Evolutionary conservation across 2,113 vertebrate species (phyloP).

Genomic region (Erythrocebus patas): DNA sequence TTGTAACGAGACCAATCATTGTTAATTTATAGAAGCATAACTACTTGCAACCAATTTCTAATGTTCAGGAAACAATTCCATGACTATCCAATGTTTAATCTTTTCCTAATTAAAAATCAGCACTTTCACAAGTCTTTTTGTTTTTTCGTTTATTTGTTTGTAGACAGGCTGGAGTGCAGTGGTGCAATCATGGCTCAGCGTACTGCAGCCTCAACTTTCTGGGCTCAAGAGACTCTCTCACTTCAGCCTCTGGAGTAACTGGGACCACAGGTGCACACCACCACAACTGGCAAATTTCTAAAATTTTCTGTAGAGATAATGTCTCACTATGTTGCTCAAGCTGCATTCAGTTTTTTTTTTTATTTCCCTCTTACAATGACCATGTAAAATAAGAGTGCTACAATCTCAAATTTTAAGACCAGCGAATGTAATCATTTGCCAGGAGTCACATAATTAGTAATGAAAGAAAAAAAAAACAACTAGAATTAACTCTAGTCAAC

Average conservation of each 20-base stretch:
- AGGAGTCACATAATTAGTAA: not conserved
- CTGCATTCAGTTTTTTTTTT: not conserved
- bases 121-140: not conserved
- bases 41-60: not conserved
- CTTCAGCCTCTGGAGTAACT: too few relatives aligned
- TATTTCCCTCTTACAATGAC: not conserved
- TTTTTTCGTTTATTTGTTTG: not conserved
- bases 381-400: not conserved
- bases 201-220: too few relatives aligned
- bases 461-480: not conserved
- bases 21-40: constrained; percentile 14
- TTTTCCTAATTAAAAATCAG: constrained; percentile 34
- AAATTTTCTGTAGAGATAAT: too few relatives aligned
- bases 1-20: not conserved
- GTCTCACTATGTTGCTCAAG: too few relatives aligned
- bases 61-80: constrained; percentile 23
- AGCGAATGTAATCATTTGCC: not conserved
- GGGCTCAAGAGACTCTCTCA: too few relatives aligned
- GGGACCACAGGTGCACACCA: too few relatives aligned
- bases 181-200: too few relatives aligned
- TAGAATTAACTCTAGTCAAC: not conserved
- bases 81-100: not conserved
- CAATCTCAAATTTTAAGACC: not conserved
- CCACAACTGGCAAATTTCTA: too few relatives aligned
- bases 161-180: too few relatives aligned